Evolutionary conservation across 2,797 vertebrate genomes (phyloP), one percentile per base, ranked within the genome.

Genomic region (Dendrocincla fuliginosa): DNA sequence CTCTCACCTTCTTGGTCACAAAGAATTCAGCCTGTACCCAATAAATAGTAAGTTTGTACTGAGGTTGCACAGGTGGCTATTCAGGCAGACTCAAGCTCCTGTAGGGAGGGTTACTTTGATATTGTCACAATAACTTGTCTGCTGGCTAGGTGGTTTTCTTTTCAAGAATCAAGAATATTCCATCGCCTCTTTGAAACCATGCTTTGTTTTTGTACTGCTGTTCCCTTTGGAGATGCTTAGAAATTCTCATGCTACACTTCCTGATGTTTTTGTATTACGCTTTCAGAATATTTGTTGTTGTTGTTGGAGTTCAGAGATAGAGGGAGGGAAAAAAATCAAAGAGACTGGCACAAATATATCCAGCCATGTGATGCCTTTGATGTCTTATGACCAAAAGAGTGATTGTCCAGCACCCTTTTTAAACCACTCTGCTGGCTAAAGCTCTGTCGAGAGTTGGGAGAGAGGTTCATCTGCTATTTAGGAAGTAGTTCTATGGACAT

Each of bases 221-320:
- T 37, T 89, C 70, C 60, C 41, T 82, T 55, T 70, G 65, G 71
- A 57, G 10, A 17, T 67, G 9, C n/a, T 85, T 37, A 35, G 35
- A 39, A 77, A 83, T 80, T 60, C 71, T 81, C 44, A 1, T 8
- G 15, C 42, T 65, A 13, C 0, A 1, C 39, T 59, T 93, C 27
- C 39, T 50, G 35, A 37, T 56, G 16, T 6, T 70, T 69, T 52
- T 35, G 6, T 30, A 10, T 53, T 80, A 35, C 0, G 2, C 33
- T 70, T 87, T 56, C 49, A 67, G 56, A 93, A 67, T 93, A 96
- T 87, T 95, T 95, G 81, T 94, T 94, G 83, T 94, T 95, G 90
- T 89, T 95, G 87, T 90, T 96, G 92, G 2, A 60, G 49, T 77
- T 93, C 50, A 80, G 64, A 74, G 49, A 4, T 24, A 17, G 25